Evolutionary conservation across 2,797 vertebrate species (phyloP).

Genomic region (Danio albolineatus): DNA sequence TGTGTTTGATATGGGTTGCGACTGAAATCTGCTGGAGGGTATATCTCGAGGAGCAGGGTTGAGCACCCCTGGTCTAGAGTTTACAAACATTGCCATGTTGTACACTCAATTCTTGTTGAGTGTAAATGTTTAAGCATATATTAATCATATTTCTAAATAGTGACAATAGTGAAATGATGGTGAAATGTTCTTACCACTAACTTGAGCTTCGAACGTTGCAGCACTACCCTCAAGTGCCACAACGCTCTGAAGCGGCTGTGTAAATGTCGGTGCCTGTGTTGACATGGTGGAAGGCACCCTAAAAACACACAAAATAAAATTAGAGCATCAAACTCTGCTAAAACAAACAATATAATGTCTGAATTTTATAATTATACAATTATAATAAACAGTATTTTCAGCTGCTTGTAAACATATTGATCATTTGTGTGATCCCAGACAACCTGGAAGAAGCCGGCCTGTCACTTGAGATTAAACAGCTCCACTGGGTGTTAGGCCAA

Average conservation of each 20-base stretch:
- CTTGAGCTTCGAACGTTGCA: conserved; percentile 95
- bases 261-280: conserved; percentile 94
- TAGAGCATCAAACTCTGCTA: background rate
- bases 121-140: too few relatives aligned
- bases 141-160: background rate
- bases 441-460: conserved; percentile 53
- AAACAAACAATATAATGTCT: background rate
- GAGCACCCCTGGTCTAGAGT: too few relatives aligned
- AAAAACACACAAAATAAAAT: conserved; percentile 62
- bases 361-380: conserved; percentile 14
- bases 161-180: conserved; percentile 13
- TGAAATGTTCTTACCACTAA: conserved; percentile 89
- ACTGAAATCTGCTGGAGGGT: too few relatives aligned
- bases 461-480: conserved; percentile 60
- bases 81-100: background rate
- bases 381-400: conserved; percentile 53
- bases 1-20: too few relatives aligned
- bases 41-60: too few relatives aligned
- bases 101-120: too few relatives aligned
- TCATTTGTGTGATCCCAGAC: conserved; percentile 45
- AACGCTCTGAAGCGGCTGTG: conserved; percentile 96
- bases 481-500: conserved; percentile 56
- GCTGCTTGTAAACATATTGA: conserved; percentile 38
- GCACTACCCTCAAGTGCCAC: conserved; percentile 99
- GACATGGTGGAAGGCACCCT: conserved; percentile 94